Base-by-base conservation (phyloP, 2,113 vertebrate species). In the Phylloscopus trochilus region DNA sequence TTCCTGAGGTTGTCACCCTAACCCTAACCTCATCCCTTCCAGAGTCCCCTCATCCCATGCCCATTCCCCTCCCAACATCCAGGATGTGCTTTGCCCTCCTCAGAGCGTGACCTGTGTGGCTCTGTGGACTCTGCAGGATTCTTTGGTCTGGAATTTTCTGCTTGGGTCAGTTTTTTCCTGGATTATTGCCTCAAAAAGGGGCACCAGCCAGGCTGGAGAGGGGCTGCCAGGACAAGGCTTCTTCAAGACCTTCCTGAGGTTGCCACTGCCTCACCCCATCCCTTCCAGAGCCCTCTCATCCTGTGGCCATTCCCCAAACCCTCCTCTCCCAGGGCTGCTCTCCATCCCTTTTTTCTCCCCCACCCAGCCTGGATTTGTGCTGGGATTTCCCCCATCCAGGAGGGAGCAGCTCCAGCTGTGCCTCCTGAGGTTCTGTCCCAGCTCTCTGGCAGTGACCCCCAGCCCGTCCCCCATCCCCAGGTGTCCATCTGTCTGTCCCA, bases 341-440 rank as follows among this genome's bases (percentile, higher is more conserved):
- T n/a, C 2, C 56, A 1, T 15, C 58, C 51, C 2, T 33, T 10
- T 10, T 7, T 18, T n/a, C 35, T 1, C 27, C 0, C 0, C 22
- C 43, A 28, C 0, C 22, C 43, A 28, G 39, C 39, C 33, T 24
- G 69, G 70, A 17, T 59, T 8, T 30, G 23, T 30, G 39, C 39
- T 41, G 62, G 19, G 20, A 53, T 41, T 46, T 3, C 46, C 23
- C 37, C 0, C 0, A 3, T 0, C 23, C 46, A 14, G 33, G 5
- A 4, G 20, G 33, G 5, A 4, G 20, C 35, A 80, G 58, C 35
- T 9, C 68, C 51, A 27, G 76, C 10, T 10, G 39, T 8, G 7
- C 14, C 6, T 7, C 16, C 37, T 0, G 4, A 43, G 26, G 26
- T 43, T 49, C 9, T 19, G 20, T 22, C 39, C 69, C 70, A 55